Evolutionary conservation across 2,888 invertebrate genomes (phyloP).

Genomic region (Ornithoptera alexandrae): DNA sequence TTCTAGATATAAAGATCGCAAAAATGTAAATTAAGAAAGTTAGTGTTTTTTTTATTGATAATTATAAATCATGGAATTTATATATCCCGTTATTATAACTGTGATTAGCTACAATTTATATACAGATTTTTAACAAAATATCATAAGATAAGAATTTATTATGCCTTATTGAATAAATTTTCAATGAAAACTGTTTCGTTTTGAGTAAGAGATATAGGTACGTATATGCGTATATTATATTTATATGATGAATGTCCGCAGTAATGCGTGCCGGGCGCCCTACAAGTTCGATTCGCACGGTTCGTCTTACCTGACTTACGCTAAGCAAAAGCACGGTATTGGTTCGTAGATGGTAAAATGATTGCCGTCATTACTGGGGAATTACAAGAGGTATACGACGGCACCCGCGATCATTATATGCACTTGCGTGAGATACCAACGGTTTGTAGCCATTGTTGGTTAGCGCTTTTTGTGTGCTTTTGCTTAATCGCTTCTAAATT

Average conservation of each 20-base stretch:
- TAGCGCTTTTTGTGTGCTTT: conserved; percentile 38
- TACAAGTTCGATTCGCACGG: conserved; percentile 61
- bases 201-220: too few species aligned
- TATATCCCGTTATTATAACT: neutral
- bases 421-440: conserved; percentile 59
- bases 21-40: too few species aligned
- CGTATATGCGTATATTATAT: neutral
- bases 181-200: too few species aligned
- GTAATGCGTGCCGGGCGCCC: conserved; percentile 37
- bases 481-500: conserved; percentile 27
- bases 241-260: neutral
- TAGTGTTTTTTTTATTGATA: too few species aligned
- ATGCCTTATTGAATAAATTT: too few species aligned
- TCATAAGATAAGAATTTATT: too few species aligned
- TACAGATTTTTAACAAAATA: neutral
- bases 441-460: conserved; percentile 44
- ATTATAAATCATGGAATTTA: neutral
- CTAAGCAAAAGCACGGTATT: conserved; percentile 59
- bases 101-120: neutral
- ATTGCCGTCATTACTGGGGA: conserved; percentile 72
- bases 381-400: conserved; percentile 59
- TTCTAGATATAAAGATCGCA: too few species aligned
- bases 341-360: conserved; percentile 74
- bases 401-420: conserved; percentile 51
- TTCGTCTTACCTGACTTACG: conserved; percentile 43